Evolutionary conservation across 2,113 vertebrate species (phyloP), one percentile per base, ranked within the genome.

Genomic region (Catharus fuscescens): DNA sequence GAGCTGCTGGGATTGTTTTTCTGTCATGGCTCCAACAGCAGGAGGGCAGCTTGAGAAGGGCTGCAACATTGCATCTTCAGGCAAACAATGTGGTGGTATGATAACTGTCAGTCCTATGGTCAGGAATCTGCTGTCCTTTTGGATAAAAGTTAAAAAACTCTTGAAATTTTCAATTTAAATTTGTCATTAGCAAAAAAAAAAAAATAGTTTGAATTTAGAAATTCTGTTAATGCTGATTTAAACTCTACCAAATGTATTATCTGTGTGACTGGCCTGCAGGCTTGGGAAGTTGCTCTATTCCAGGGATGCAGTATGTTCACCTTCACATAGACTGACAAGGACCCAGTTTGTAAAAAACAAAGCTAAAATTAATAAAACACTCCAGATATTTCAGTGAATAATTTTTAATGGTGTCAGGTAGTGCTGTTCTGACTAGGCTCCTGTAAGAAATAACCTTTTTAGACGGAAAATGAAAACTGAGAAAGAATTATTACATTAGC

Each of bases 1-100:
- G 50, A 65, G 72, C 64, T 65, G 3, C 52, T 29, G 38, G n/a
- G 79, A 16, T 7, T 53, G n/a, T 47, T 26, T 53, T 72, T 20
- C 40, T 64, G 66, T 76, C 3, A 0, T 24, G 26, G 17, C 40
- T 56, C 50, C n/a, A 28, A 3, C 5, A 56, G 42, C 53, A 52
- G 20, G 48, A 80, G 40, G 38, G n/a, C 23, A 16, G 7, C 47
- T 32, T 52, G 57, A 65, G 50, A 36, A 53, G 42, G 29, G 50
- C 67, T 91, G 60, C 62, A 65, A 66, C 14, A 8, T 17, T 79
- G 13, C 54, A 73, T 28, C 71, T 69, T 23, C 54, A 66, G 59
- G 29, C 40, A 83, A 71, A 56, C 18, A 16, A 0, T 18, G n/a
- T 29, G 18, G 17, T 69, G 36, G n/a, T 57, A 20, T 0, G 4